Conservation (phyloP, 2,888 invertebrate genomes). For the Troides helena region DNA sequence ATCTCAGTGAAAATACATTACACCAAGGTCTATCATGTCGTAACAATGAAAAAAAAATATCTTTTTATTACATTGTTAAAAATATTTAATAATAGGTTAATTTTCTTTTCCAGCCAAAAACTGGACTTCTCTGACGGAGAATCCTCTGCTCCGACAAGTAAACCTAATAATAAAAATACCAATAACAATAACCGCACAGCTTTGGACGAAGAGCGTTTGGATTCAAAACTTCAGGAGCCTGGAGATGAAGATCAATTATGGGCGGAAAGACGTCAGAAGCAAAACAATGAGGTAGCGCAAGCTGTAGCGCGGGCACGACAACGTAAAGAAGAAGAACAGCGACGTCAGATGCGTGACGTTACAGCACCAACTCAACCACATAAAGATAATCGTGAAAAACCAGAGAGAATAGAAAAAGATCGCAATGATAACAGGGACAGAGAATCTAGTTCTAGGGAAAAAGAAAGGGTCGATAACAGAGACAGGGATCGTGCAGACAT, state of each 20-base stretch:
- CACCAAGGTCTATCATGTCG: neutral
- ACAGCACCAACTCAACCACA: slow-evolving; percentile 48
- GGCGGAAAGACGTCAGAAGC: slow-evolving; percentile 85
- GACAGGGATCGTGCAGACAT: slow-evolving; percentile 53
- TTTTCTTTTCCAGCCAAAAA: slow-evolving; percentile 84
- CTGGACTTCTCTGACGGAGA: slow-evolving; percentile 97
- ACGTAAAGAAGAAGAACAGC: slow-evolving; percentile 93
- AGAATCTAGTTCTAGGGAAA: slow-evolving; percentile 48
- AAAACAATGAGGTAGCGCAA: slow-evolving; percentile 86
- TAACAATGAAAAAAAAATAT: neutral
- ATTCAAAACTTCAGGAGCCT: slow-evolving; percentile 60
- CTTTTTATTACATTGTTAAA: slow-evolving; percentile 2
- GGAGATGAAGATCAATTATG: slow-evolving; percentile 80
- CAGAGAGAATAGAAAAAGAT: slow-evolving; percentile 43
- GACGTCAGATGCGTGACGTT: slow-evolving; percentile 78
- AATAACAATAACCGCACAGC: slow-evolving; percentile 54
- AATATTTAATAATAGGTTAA: neutral
- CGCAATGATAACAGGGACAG: slow-evolving; percentile 49
- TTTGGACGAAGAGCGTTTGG: slow-evolving; percentile 63
- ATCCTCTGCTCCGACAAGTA: slow-evolving; percentile 57
- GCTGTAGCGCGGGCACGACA: slow-evolving; percentile 91
- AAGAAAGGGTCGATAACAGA: slow-evolving; percentile 52
- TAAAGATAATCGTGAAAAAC: slow-evolving; percentile 54
- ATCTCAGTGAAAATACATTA: neutral
- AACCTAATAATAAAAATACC: slow-evolving; percentile 55